Evolutionary conservation across 2,888 invertebrate species (phyloP), one percentile per base, ranked within the genome.

Genomic region (Adineta ricciae): DNA sequence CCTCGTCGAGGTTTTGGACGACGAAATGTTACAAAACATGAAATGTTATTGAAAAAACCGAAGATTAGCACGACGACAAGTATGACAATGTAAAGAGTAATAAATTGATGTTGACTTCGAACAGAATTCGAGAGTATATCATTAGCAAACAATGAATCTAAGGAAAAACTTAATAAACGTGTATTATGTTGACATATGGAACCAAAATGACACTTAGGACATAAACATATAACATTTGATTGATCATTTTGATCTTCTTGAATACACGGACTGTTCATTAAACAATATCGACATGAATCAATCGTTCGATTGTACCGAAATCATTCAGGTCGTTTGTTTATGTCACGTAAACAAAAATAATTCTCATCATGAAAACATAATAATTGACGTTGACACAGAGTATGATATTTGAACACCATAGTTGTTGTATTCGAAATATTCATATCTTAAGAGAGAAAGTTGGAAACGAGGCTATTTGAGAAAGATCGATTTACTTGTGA

Each of bases 331-430:
- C 4, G 1, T 7, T 21, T 21, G 24, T 73, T 19, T 38, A 21
- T 38, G 24, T 73, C 73, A 38, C 73, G 38, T 11, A 73, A 38
- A 73, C 73, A 73, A 11, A 73, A 38, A 24, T 73, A 73, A 38
- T 73, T 73, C 36, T 73, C 73, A 11, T 73, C 73, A 73, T 73
- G 73, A 73, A 73, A 73, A 38, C 73, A 73, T 24, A 73, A 19
- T 8, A 64, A 16, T 14, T 27, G 32, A 52, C 24, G 19, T 27
- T 64, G 64, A 19, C 64, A 64, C 16, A 64, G 32, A 7, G 0
- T 14, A 64, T 64, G 64, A 27, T 64, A 64, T 64, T 64, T n/a
- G n/a, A n/a, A n/a, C n/a, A n/a, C n/a, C n/a, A n/a, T n/a, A n/a
- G n/a, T n/a, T n/a, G n/a, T n/a, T n/a, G n/a, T n/a, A 64, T 64